These are phyloP conservation scores for Ellobium chinense DNA, from an alignment of 2,888 invertebrate genomes.

Conservation along the genomic window DNA sequence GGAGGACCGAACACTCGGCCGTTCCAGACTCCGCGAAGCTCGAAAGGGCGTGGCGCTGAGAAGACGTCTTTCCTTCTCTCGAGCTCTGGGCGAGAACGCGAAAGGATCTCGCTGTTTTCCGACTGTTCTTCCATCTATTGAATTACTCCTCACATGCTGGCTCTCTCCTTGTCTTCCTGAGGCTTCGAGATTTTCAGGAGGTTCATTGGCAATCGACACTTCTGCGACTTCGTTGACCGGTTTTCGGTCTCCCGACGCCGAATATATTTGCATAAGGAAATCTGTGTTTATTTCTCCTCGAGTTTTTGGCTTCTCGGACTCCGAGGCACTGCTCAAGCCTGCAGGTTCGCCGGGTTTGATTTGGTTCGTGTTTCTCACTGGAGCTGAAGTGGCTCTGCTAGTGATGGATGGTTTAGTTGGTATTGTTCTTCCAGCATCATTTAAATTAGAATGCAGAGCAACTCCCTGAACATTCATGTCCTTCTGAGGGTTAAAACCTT, in stretches of 20 bases:
- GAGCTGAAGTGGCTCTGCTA: neutral
- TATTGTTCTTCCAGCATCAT: neutral
- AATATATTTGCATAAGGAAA: conserved; percentile 32
- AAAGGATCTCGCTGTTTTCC: neutral
- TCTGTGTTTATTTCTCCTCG: conserved; percentile 31
- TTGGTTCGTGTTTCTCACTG: no score
- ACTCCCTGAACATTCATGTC: neutral
- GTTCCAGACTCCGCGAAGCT: neutral
- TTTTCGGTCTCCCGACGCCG: neutral
- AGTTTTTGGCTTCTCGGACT: neutral
- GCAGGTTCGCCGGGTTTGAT: neutral
- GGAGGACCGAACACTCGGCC: neutral
- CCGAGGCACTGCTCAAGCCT: neutral
- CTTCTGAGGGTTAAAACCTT: neutral
- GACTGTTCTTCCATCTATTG: neutral
- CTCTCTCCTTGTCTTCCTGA: neutral
- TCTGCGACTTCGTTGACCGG: neutral
- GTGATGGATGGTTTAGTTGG: neutral
- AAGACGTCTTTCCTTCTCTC: conserved; percentile 7
- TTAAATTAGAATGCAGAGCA: neutral
- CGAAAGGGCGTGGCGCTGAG: neutral
- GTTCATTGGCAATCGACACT: neutral
- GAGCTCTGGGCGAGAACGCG: neutral
- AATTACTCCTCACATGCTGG: neutral
- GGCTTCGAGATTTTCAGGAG: neutral